Base-by-base conservation (phyloP, 2,888 invertebrate genomes). In the Tubiluchus corallicola region DNA sequence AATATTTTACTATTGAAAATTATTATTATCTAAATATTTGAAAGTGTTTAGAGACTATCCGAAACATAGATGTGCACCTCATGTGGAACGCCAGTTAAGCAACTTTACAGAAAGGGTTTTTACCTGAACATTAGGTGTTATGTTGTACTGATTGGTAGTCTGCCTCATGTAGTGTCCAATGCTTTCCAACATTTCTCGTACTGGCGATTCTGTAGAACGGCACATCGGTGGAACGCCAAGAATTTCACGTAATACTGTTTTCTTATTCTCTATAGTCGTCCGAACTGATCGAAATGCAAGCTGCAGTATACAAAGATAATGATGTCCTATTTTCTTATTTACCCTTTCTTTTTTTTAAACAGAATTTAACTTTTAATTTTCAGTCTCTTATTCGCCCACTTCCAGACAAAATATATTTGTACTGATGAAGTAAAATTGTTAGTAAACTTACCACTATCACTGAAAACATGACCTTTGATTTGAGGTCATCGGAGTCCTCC, bases 391-490 rank as follows among this genome's bases (percentile, higher is more conserved):
- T n/a, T n/a, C n/a, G n/a, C n/a, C n/a, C n/a, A n/a, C n/a, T n/a
- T n/a, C n/a, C n/a, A n/a, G n/a, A n/a, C n/a, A n/a, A n/a, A n/a
- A n/a, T n/a, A n/a, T n/a, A n/a, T n/a, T n/a, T n/a, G n/a, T n/a
- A n/a, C n/a, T n/a, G n/a, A n/a, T n/a, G n/a, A n/a, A n/a, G n/a
- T n/a, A n/a, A n/a, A n/a, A n/a, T n/a, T n/a, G n/a, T n/a, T n/a
- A 17, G 3, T 13, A 16, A 18, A 59, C 83, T 77, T 68, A 92
- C 92, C 68, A 92, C 92, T 54, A 88, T 79, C 46, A 90, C 83
- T 47, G 90, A 92, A 69, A 92, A 92, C 51, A 94, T 74, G 52
- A 94, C 83, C 72, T 92, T 94, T 56, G 80, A 77, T 69, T 94
- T 92, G 51, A 94, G 73, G 58, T 85, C 84, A 47, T 82, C 79